A percentile compares a stretch with the other conserved stretches of the same genome.
Evolutionary conservation across 1,140 invertebrate species (phyloP).

Genomic region (Papilio xuthus): DNA sequence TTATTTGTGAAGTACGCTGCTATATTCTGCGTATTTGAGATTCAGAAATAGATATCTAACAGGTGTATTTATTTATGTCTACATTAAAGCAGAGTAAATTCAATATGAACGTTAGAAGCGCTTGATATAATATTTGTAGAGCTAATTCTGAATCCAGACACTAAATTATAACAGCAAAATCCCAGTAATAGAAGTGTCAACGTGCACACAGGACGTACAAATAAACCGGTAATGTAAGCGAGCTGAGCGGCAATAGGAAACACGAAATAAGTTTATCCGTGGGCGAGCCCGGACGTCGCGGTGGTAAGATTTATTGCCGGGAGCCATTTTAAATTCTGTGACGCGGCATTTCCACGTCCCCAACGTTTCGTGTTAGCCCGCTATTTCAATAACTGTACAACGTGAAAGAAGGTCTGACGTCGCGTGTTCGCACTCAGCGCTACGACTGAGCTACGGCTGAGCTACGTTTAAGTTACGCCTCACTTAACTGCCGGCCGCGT

Average conservation of each 20-base stretch:
- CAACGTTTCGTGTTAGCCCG: conserved; percentile 1
- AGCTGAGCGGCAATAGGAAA: conserved; percentile 7
- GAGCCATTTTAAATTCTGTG: conserved; percentile 22
- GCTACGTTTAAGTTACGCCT: conserved; percentile 4
- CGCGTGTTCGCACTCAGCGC: not conserved
- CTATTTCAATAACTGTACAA: conserved; percentile 28
- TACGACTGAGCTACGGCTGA: not conserved
- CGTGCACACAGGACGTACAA: not conserved
- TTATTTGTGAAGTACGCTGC: conserved; percentile 21
- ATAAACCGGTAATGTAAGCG: conserved; percentile 5
- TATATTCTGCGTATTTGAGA: not conserved
- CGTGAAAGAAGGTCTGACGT: conserved; percentile 11
- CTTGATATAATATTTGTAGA: not conserved
- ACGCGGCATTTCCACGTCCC: conserved; percentile 1
- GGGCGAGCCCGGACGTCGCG: not conserved
- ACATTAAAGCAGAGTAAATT: not conserved
- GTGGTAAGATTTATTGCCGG: conserved; percentile 19
- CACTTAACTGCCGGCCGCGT: not conserved
- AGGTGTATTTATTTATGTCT: not conserved
- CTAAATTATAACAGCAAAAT: conserved; percentile 5
- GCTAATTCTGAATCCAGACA: not conserved
- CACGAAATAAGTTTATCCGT: conserved; percentile 26
- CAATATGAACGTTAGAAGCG: not conserved
- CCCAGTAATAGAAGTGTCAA: not conserved
- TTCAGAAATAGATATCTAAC: conserved; percentile 10